Conservation (phyloP, 2,113 vertebrate species). For the Lepus timidus region DNA sequence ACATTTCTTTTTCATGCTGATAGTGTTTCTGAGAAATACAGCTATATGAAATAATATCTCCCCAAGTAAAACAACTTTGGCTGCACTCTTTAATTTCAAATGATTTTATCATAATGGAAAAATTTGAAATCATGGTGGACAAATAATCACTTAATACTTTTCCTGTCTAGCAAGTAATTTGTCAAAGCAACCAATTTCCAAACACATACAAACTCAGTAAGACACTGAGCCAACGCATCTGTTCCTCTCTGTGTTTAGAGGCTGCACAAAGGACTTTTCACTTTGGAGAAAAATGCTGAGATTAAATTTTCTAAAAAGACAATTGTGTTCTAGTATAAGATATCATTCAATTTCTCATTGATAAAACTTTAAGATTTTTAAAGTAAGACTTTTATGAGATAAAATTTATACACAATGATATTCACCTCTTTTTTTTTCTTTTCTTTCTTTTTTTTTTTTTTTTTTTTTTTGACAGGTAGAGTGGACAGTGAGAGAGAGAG, state of each 20-base stretch:
- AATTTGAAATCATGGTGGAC: conserved; percentile 64
- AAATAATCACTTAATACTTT: conserved; percentile 81
- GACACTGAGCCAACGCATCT: conserved; percentile 71
- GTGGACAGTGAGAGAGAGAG: no score
- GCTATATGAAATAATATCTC: conserved; percentile 66
- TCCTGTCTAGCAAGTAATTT: conserved; percentile 75
- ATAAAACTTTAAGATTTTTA: conserved; percentile 17
- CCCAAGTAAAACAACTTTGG: conserved; percentile 51
- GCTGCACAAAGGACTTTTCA: conserved; percentile 29
- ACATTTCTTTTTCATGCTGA: conserved; percentile 59
- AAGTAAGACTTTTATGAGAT: not conserved
- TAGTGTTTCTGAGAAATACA: conserved; percentile 58
- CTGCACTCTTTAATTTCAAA: conserved; percentile 58
- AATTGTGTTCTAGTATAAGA: conserved; percentile 32
- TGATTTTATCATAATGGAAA: conserved; percentile 73
- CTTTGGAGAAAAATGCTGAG: not conserved
- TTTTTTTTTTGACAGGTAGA: no score
- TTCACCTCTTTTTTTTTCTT: not conserved
- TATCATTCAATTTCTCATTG: conserved; percentile 39
- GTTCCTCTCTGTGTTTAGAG: conserved; percentile 58
- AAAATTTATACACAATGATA: not conserved
- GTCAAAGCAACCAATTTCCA: conserved; percentile 68
- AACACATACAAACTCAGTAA: conserved; percentile 48
- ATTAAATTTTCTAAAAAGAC: conserved; percentile 49
- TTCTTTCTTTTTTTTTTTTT: no score